Conservation (phyloP, 2,888 invertebrate genomes). For the Pecten maximus region DNA sequence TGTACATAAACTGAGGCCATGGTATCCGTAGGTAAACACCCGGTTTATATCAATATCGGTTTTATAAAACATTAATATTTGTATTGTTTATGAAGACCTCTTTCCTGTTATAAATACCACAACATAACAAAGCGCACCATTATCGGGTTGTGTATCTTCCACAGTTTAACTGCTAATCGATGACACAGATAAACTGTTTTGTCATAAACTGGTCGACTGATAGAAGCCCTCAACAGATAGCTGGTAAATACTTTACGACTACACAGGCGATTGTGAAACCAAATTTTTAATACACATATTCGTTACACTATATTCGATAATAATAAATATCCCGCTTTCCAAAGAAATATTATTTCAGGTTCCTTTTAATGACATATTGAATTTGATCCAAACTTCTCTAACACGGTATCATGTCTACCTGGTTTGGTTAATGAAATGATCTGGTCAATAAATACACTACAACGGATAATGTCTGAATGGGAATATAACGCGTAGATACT, state of each 20-base stretch:
- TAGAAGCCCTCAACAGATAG: neutral
- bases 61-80: neutral
- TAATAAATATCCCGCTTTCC: too few relatives aligned
- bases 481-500: too few relatives aligned
- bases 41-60: neutral
- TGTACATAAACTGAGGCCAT: neutral
- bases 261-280: neutral
- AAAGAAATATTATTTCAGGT: too few relatives aligned
- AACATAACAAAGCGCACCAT: neutral
- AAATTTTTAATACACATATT: too few relatives aligned
- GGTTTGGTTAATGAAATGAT: too few relatives aligned
- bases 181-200: neutral
- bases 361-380: too few relatives aligned
- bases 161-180: conserved; percentile 3
- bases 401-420: too few relatives aligned
- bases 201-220: neutral
- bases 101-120: neutral
- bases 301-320: too few relatives aligned
- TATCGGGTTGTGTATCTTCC: neutral
- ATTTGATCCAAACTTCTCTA: too few relatives aligned
- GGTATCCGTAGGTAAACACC: neutral
- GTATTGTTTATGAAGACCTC: neutral
- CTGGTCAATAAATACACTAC: too few relatives aligned
- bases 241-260: neutral
- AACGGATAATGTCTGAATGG: too few relatives aligned